Evolutionary conservation across 2,113 vertebrate species (phyloP).

Genomic region (Gila orcuttii): DNA sequence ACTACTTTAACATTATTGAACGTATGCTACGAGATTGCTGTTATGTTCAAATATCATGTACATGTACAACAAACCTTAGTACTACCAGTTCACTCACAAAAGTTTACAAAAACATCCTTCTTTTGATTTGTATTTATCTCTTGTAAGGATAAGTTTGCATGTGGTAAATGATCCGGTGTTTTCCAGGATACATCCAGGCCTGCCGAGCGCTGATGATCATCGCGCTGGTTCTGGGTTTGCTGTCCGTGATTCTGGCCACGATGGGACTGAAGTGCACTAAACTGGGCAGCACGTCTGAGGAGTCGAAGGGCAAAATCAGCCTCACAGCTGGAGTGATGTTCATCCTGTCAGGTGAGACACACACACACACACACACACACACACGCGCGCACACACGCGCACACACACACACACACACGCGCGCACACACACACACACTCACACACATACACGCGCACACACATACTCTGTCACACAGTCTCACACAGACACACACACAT

Average conservation of each 20-base stretch:
- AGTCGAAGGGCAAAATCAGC: constrained; percentile 76
- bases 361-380: constrained; percentile 18
- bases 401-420: no score
- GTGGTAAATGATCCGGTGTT: neutral
- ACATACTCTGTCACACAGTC: no score
- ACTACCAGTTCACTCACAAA: neutral
- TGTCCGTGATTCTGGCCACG: constrained; percentile 71
- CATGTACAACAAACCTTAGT: neutral
- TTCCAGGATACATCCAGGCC: constrained; percentile 79
- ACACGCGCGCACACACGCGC: neutral
- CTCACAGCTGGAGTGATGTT: constrained; percentile 78
- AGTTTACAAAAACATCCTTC: neutral
- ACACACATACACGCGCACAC: no score
- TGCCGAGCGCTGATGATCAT: constrained; percentile 88
- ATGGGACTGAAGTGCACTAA: constrained; percentile 86
- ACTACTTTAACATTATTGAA: no score
- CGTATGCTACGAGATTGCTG: neutral
- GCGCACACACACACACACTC: no score
- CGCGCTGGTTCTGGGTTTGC: constrained; percentile 80
- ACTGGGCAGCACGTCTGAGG: constrained; percentile 72
- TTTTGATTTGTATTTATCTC: no score
- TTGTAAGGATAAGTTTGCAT: neutral
- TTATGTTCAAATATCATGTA: neutral
- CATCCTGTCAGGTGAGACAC: constrained; percentile 79
- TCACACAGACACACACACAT: no score